Conservation (phyloP, 2,113 vertebrate species). For the Amblyornis subalaris region DNA sequence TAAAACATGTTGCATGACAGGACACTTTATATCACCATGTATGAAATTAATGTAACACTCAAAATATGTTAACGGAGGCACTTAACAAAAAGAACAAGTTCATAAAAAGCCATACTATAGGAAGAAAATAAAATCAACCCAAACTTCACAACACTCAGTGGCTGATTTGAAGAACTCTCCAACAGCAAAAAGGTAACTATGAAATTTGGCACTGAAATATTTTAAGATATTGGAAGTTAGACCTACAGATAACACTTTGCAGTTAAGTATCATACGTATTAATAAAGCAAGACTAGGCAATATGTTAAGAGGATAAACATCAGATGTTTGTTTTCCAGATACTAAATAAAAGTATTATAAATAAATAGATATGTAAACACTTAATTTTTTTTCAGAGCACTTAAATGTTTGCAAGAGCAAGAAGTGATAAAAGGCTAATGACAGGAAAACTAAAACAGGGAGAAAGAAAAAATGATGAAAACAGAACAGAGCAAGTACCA, state of each 20-base stretch:
- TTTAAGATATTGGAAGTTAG: background rate
- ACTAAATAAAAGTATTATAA: background rate
- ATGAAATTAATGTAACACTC: background rate
- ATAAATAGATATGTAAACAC: background rate
- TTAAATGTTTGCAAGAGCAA: background rate
- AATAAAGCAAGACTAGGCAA: background rate
- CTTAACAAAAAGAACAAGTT: background rate
- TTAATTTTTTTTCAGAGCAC: background rate
- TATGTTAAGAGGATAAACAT: background rate
- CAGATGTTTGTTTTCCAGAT: background rate
- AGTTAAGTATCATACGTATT: background rate
- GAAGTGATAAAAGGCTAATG: background rate
- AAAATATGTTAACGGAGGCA: background rate
- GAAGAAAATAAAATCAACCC: background rate
- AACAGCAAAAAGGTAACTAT: background rate
- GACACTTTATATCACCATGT: background rate
- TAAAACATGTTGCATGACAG: background rate
- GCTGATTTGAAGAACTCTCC: background rate
- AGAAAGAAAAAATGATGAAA: slow-evolving; percentile 25
- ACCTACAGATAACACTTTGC: background rate
- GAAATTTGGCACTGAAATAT: background rate
- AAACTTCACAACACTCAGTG: background rate
- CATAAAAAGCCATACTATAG: background rate
- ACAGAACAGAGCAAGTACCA: background rate
- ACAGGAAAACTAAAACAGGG: background rate